Percentiles rank a stretch among this genome's conserved stretches.
These are phyloP conservation scores for Dicycla oo DNA, from an alignment of 2,888 invertebrate genomes.

Conservation along the genomic window DNA sequence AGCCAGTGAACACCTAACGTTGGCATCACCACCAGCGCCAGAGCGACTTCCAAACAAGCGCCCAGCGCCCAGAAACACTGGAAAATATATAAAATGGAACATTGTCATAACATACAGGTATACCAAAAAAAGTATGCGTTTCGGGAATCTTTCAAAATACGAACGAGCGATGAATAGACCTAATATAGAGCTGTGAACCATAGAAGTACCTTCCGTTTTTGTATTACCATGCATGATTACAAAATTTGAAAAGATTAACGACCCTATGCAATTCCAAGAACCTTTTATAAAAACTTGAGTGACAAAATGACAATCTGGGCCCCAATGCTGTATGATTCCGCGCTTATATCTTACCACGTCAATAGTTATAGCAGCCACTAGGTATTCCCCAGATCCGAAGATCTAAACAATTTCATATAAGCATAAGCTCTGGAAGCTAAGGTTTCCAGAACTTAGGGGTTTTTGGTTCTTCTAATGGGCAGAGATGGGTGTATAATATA, in stretches of 20 bases:
- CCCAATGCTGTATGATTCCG: too few species aligned
- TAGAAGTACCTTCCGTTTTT: too few species aligned
- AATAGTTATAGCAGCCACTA: too few species aligned
- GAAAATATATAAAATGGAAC: not conserved
- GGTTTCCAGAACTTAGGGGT: not conserved
- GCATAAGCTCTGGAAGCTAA: not conserved
- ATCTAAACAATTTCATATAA: too few species aligned
- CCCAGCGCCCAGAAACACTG: slow-evolving; percentile 99
- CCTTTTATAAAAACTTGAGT: too few species aligned
- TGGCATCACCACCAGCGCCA: slow-evolving; percentile 97
- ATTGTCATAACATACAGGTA: not conserved
- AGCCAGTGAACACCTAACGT: slow-evolving; percentile 97
- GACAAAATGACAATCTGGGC: too few species aligned
- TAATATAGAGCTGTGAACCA: not conserved
- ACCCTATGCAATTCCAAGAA: too few species aligned
- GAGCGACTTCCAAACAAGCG: slow-evolving; percentile 97
- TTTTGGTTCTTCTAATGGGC: not conserved
- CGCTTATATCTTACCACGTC: too few species aligned
- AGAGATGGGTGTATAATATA: not conserved
- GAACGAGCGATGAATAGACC: not conserved
- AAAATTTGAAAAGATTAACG: too few species aligned
- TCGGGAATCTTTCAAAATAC: not conserved
- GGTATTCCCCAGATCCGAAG: too few species aligned
- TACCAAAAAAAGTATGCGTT: not conserved
- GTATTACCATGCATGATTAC: too few species aligned